These are phyloP conservation scores for Anhinga rufa DNA, from an alignment of 2,113 vertebrate species.

Conservation along the genomic window DNA sequence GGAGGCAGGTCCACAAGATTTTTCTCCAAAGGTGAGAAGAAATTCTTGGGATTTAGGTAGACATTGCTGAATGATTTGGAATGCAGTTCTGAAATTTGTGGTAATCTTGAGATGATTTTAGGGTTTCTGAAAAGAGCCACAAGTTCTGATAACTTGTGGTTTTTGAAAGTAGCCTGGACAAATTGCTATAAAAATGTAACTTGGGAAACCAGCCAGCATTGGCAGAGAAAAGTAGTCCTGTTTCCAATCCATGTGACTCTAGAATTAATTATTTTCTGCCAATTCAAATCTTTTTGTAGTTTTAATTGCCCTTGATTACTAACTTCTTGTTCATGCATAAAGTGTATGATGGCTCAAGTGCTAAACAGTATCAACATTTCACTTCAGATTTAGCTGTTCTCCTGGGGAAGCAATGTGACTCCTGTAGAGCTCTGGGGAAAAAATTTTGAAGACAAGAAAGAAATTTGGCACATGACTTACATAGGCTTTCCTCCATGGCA, in stretches of 20 bases:
- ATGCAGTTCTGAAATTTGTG: not conserved
- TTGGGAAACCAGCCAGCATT: not conserved
- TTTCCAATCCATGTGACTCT: conserved; percentile 17
- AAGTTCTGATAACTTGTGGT: not conserved
- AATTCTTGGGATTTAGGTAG: not conserved
- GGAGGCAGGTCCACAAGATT: not conserved
- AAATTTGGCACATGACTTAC: not conserved
- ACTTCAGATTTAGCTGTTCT: not conserved
- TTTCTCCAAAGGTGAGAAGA: not conserved
- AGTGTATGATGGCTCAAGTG: not conserved
- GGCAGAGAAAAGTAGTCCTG: not conserved
- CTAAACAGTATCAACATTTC: not conserved
- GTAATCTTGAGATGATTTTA: not conserved
- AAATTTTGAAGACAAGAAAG: not conserved
- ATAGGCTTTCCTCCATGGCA: not conserved
- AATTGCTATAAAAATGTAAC: not conserved
- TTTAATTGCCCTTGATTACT: conserved; percentile 50
- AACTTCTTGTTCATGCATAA: not conserved
- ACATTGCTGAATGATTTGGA: not conserved
- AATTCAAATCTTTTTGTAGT: not conserved
- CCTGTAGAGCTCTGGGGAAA: not conserved
- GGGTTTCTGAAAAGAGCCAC: not conserved
- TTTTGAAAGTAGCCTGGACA: not conserved
- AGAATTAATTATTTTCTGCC: conserved; percentile 17
- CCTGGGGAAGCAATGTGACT: not conserved